These are phyloP conservation scores for Sabatieria punctata DNA, from an alignment of 2,888 invertebrate genomes.

Conservation along the genomic window DNA sequence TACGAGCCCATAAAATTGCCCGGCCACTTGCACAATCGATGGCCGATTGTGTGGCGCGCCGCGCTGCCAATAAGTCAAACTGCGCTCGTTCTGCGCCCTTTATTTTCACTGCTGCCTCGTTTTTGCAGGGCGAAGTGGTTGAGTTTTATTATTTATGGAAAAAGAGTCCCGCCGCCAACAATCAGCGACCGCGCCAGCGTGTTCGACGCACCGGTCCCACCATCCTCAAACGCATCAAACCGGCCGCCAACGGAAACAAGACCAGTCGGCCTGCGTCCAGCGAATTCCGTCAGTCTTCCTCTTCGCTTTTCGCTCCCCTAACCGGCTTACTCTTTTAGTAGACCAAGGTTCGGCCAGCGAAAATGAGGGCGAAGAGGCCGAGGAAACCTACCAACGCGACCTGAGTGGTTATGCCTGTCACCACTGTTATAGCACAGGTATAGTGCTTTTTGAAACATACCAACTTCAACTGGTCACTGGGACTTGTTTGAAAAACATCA, in stretches of 20 bases:
- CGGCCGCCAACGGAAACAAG: constrained; percentile 21
- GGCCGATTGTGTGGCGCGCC: no score
- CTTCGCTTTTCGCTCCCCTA: constrained; percentile 3
- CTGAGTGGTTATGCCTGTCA: constrained; percentile 52
- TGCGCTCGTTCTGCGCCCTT: no score
- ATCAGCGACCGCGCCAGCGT: constrained; percentile 79
- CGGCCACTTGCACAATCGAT: no score
- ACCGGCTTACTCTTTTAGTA: constrained; percentile 29
- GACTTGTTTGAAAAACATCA: constrained; percentile 1
- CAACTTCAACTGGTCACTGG: constrained; percentile 7
- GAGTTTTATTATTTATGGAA: constrained; percentile 99
- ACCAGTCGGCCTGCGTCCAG: constrained; percentile 31
- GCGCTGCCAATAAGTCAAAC: no score
- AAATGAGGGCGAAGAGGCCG: constrained; percentile 51
- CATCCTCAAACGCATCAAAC: constrained; percentile 58
- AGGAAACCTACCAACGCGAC: constrained; percentile 48
- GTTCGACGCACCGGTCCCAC: constrained; percentile 45
- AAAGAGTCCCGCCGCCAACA: constrained; percentile 92
- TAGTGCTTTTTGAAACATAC: constrained; percentile 25
- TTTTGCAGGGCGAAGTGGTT: constrained; percentile 65
- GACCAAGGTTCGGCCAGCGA: constrained; percentile 48
- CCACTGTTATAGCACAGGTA: constrained; percentile 55
- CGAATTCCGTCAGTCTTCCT: constrained; percentile 32
- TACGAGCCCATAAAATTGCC: no score
- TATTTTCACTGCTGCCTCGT: neutral